A percentile compares a stretch with the other conserved stretches of the same genome.
These are phyloP conservation scores for Acanthoscelides obtectus DNA, from an alignment of 2,888 invertebrate species.

Conservation along the genomic window DNA sequence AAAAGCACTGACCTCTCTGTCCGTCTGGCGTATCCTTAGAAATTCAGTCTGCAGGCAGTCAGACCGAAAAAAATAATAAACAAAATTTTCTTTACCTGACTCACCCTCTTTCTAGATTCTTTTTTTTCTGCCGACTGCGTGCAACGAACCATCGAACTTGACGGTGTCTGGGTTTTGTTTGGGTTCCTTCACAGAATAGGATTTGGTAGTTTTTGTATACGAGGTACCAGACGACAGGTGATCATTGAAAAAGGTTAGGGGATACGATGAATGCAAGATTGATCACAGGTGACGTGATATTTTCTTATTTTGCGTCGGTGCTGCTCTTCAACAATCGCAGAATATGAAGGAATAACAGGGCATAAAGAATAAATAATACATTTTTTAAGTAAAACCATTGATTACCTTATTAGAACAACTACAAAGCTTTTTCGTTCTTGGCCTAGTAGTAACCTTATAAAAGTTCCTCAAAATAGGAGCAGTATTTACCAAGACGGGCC, in stretches of 20 bases:
- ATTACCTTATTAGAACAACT: too few relatives aligned
- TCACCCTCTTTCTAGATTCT: slow-evolving; percentile 4
- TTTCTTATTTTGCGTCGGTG: too few relatives aligned
- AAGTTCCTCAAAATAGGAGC: too few relatives aligned
- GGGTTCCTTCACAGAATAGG: background rate
- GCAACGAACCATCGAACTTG: background rate
- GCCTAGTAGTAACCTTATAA: too few relatives aligned
- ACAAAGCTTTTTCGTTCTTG: too few relatives aligned
- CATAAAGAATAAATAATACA: too few relatives aligned
- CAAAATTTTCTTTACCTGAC: slow-evolving; percentile 12
- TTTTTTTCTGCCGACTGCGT: background rate
- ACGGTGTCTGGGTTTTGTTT: background rate
- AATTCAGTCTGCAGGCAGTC: slow-evolving; percentile 4
- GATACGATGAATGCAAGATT: background rate
- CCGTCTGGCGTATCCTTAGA: background rate
- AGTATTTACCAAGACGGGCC: too few relatives aligned
- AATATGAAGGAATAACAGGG: too few relatives aligned
- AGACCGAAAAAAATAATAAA: slow-evolving; percentile 10
- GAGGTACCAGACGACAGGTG: background rate
- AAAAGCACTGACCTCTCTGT: background rate
- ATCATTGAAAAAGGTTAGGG: too few relatives aligned
- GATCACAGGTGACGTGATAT: background rate
- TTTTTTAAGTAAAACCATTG: too few relatives aligned
- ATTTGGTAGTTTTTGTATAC: background rate
- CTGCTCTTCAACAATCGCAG: too few relatives aligned